Percentiles rank a stretch among this genome's conserved stretches.
These are phyloP conservation scores for Syritta pipiens DNA, from an alignment of 2,888 invertebrate genomes.

Conservation along the genomic window DNA sequence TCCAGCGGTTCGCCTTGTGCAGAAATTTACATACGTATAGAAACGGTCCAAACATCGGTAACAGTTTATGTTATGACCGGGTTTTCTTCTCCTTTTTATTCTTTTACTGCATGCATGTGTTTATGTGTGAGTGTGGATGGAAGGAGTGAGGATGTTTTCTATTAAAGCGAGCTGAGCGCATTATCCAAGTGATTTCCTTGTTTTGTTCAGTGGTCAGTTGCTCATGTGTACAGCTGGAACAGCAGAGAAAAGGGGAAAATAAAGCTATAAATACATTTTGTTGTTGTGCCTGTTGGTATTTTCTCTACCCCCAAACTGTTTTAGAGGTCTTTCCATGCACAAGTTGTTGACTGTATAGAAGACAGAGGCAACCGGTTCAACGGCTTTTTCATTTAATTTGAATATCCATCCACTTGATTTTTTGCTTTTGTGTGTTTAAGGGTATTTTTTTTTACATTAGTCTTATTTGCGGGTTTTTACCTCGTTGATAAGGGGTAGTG, in stretches of 20 bases:
- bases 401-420: slow-evolving; percentile 46
- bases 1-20: slow-evolving; percentile 63
- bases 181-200: slow-evolving; percentile 29
- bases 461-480: slow-evolving; percentile 21
- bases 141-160: neutral
- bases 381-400: slow-evolving; percentile 65
- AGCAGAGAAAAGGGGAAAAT: slow-evolving; percentile 38
- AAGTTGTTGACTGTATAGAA: slow-evolving; percentile 57
- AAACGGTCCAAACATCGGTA: slow-evolving; percentile 53
- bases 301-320: slow-evolving; percentile 14
- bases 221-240: slow-evolving; percentile 29
- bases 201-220: slow-evolving; percentile 52
- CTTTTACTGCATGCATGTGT: neutral
- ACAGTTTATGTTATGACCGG: slow-evolving; percentile 63
- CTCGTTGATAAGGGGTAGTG: slow-evolving; percentile 19
- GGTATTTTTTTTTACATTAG: slow-evolving; percentile 35
- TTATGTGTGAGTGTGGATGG: neutral
- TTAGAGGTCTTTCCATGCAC: slow-evolving; percentile 7
- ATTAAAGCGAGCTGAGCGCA: slow-evolving; percentile 7
- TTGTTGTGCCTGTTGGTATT: slow-evolving; percentile 41
- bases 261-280: too few species aligned
- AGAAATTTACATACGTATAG: slow-evolving; percentile 51
- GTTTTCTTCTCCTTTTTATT: slow-evolving; percentile 1
- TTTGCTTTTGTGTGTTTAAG: slow-evolving; percentile 38
- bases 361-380: slow-evolving; percentile 57